These are phyloP conservation scores for Myotis findleyi DNA, from an alignment of 2,797 vertebrate genomes.

Conservation along the genomic window DNA sequence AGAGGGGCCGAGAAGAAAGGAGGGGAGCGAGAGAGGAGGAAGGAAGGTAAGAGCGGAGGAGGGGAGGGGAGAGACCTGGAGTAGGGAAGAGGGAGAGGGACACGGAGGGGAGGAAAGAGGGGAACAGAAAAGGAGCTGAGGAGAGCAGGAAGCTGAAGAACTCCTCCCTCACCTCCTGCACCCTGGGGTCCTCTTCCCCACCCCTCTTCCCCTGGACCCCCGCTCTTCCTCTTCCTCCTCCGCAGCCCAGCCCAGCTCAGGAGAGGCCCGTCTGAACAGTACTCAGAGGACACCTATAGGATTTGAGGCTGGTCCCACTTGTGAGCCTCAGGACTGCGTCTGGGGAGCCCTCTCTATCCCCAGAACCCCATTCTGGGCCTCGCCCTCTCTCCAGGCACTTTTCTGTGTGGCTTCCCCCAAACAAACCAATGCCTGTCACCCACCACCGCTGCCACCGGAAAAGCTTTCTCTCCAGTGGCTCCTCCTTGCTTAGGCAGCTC, in stretches of 20 bases:
- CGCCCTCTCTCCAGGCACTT: not conserved
- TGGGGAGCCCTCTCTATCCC: not conserved
- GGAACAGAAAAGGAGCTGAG: not conserved
- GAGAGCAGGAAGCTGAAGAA: not conserved
- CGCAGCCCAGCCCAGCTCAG: not conserved
- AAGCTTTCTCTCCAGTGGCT: not conserved
- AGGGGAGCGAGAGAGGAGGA: not conserved
- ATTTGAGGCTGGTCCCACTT: not conserved
- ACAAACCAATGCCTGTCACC: not conserved
- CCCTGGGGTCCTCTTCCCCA: not conserved
- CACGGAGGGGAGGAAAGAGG: not conserved
- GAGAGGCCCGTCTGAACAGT: not conserved
- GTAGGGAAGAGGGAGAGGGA: accelerated
- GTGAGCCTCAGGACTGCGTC: not conserved
- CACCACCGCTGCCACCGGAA: not conserved
- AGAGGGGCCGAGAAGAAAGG: not conserved
- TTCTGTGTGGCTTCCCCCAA: not conserved
- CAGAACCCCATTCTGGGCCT: not conserved
- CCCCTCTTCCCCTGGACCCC: too few species aligned
- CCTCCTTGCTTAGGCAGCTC: not conserved
- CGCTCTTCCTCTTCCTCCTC: not conserved
- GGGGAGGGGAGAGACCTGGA: not conserved
- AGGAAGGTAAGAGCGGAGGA: not conserved
- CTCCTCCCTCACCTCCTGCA: not conserved
- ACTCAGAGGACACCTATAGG: not conserved